Percentiles rank a stretch among this genome's conserved stretches.
Conservation (phyloP, 2,113 vertebrate species). For the Laterallus jamaicensis region DNA sequence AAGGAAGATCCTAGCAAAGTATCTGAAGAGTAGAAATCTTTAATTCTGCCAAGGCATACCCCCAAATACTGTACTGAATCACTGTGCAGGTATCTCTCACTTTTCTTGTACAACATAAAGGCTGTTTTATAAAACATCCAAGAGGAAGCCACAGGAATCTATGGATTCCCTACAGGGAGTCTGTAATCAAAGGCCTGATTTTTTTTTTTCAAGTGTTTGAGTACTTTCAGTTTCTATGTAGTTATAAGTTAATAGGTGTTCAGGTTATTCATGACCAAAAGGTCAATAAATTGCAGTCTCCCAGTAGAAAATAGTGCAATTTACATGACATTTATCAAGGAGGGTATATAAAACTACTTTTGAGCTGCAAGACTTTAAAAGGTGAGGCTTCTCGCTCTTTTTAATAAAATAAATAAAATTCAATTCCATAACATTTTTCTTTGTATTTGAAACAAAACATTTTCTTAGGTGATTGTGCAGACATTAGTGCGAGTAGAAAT, state of each 20-base stretch:
- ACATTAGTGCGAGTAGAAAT: not conserved
- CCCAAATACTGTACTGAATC: not conserved
- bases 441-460: not conserved
- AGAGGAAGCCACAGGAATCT: not conserved
- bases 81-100: not conserved
- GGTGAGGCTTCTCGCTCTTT: not conserved
- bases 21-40: not conserved
- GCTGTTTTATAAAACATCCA: not conserved
- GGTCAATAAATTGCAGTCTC: not conserved
- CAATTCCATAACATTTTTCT: not conserved
- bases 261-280: not conserved
- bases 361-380: not conserved
- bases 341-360: not conserved
- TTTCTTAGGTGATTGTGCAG: not conserved
- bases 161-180: not conserved
- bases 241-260: not conserved
- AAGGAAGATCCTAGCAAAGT: not conserved
- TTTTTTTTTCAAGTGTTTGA: not conserved
- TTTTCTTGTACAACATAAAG: not conserved
- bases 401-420: not conserved
- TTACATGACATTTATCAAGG: not conserved
- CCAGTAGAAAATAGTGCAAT: not conserved
- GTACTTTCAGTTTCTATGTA: not conserved
- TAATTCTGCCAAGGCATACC: not conserved
- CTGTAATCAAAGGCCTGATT: not conserved